Percentiles rank a stretch among this genome's conserved stretches.
phyloP scores from a whole-genome alignment of 2,797 vertebrate genomes.

The Sebastes dallii region DNA sequence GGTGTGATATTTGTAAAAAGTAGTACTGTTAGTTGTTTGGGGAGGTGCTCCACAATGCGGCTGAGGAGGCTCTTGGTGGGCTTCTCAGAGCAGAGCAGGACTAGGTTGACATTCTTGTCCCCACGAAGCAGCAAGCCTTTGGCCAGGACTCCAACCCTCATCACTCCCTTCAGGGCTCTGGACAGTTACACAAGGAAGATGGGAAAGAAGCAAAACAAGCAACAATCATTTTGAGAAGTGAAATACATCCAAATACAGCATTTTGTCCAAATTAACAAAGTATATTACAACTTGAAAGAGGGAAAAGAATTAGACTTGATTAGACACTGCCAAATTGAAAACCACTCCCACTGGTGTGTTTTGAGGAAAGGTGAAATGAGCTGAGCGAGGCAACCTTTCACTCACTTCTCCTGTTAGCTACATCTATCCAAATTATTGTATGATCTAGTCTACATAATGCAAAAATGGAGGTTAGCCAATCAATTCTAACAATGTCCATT shows the following conservation, averaged over 20 bases:
- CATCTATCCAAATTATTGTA: not conserved
- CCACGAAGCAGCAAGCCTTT: conserved; percentile 97
- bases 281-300: not conserved
- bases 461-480: not conserved
- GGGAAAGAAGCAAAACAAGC: not conserved
- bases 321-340: not conserved
- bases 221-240: not conserved
- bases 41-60: conserved; percentile 93
- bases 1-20: conserved; percentile 10
- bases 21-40: conserved; percentile 93
- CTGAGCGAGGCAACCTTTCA: not conserved
- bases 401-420: not conserved
- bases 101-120: conserved; percentile 94
- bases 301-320: not conserved
- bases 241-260: not conserved
- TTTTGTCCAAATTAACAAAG: not conserved
- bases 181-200: not conserved
- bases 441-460: not conserved
- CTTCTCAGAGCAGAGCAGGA: conserved; percentile 95
- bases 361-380: not conserved
- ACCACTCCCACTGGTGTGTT: not conserved
- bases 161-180: conserved; percentile 93
- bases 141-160: conserved; percentile 95
- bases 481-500: not conserved
- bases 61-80: conserved; percentile 89